Evolutionary conservation across 2,888 invertebrate species (phyloP).

Genomic region (Trichacis sp.): DNA sequence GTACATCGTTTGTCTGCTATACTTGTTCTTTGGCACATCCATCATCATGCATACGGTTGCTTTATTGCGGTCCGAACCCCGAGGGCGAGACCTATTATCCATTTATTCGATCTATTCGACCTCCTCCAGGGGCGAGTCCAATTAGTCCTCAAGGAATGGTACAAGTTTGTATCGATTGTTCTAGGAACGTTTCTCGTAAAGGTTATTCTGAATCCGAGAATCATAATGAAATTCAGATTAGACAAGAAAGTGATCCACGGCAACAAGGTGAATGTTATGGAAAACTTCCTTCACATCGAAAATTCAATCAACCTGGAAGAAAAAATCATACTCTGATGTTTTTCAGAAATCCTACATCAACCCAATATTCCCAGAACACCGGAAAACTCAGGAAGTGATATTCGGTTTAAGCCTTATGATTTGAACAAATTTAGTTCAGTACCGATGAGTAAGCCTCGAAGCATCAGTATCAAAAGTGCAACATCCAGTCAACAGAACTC

Average conservation of each 20-base stretch:
- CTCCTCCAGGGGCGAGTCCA: slow-evolving; percentile 87
- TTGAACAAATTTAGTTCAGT: slow-evolving; percentile 69
- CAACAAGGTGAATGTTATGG: slow-evolving; percentile 10
- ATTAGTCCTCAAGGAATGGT: slow-evolving; percentile 92
- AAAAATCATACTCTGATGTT: too few species aligned
- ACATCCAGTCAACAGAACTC: slow-evolving; percentile 62
- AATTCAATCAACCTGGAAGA: too few species aligned
- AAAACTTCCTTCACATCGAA: too few species aligned
- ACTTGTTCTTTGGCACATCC: slow-evolving; percentile 87
- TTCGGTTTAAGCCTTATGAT: slow-evolving; percentile 75
- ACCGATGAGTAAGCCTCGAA: slow-evolving; percentile 69
- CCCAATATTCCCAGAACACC: slow-evolving; percentile 72
- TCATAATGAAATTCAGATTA: slow-evolving; percentile 65
- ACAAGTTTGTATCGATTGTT: slow-evolving; percentile 88
- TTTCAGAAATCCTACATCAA: too few species aligned
- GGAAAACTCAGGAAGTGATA: slow-evolving; percentile 72
- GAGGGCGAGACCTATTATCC: slow-evolving; percentile 92
- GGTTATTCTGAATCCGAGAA: slow-evolving; percentile 78
- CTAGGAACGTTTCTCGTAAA: slow-evolving; percentile 83
- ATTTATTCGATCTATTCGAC: slow-evolving; percentile 84
- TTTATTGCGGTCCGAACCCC: slow-evolving; percentile 87
- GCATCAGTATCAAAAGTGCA: slow-evolving; percentile 64
- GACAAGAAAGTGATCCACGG: slow-evolving; percentile 5
- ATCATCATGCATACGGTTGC: slow-evolving; percentile 82
- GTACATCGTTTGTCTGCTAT: slow-evolving; percentile 87